Conservation (phyloP, 2,113 vertebrate species). For the Euleptes europaea region DNA sequence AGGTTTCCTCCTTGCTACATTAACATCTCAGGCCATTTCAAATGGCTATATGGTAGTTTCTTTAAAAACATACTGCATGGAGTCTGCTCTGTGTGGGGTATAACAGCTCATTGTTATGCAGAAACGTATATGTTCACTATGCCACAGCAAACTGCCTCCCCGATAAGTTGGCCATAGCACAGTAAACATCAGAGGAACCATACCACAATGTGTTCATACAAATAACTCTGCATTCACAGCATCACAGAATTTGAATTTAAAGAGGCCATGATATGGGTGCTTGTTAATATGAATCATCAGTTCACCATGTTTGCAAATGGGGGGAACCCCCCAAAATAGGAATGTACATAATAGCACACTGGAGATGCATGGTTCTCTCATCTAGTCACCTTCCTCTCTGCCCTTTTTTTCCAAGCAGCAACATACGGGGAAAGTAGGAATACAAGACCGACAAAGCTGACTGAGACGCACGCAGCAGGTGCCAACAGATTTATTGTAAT, state of each 20-base stretch:
- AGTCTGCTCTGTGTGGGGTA: not conserved
- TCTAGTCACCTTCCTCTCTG: constrained; percentile 6
- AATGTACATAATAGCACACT: constrained; percentile 17
- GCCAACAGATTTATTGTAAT: not conserved
- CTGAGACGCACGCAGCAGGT: not conserved
- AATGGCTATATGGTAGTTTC: not conserved
- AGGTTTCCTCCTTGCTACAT: constrained; percentile 24
- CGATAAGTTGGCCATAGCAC: not conserved
- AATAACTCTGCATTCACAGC: not conserved
- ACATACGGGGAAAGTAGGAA: not conserved
- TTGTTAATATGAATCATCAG: not conserved
- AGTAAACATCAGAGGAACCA: constrained; percentile 11
- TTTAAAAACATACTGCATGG: not conserved
- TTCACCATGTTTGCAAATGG: not conserved
- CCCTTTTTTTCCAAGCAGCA: not conserved
- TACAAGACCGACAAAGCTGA: constrained; percentile 24
- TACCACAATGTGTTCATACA: not conserved
- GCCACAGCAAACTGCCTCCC: not conserved
- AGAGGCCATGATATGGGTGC: not conserved
- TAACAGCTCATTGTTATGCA: not conserved
- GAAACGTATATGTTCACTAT: not conserved
- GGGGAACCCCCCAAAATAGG: not conserved
- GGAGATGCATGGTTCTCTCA: not conserved
- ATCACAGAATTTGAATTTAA: not conserved
- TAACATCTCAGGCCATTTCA: not conserved